Evolutionary conservation across 2,113 vertebrate genomes (phyloP).

Genomic region (Procapra przewalskii): DNA sequence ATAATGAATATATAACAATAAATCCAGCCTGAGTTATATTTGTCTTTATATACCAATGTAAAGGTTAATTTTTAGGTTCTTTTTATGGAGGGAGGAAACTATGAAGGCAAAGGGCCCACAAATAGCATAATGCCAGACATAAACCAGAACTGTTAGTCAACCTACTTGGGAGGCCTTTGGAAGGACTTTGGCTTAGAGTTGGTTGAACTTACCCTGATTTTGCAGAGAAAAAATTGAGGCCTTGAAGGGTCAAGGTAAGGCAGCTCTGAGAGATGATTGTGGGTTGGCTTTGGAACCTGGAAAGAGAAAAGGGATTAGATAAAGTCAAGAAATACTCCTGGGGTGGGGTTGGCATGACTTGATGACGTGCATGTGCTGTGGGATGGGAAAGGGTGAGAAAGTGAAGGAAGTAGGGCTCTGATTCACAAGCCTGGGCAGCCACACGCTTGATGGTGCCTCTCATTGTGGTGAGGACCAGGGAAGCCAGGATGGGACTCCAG

Average conservation of each 20-base stretch:
- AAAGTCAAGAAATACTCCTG: not conserved
- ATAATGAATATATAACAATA: not conserved
- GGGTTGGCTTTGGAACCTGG: not conserved
- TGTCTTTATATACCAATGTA: not conserved
- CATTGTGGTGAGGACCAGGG: not conserved
- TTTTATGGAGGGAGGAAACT: not conserved
- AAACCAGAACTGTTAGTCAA: no score
- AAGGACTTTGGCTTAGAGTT: not conserved
- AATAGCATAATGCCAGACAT: not conserved
- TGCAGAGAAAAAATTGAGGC: not conserved
- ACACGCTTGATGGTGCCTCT: not conserved
- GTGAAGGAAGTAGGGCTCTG: not conserved
- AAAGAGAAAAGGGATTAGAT: not conserved
- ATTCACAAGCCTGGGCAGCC: not conserved
- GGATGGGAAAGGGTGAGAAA: not conserved
- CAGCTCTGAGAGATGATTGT: not conserved
- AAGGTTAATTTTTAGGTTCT: not conserved
- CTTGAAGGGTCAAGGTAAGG: not conserved
- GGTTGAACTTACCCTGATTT: not conserved
- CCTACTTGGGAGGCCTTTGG: not conserved
- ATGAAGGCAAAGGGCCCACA: not conserved
- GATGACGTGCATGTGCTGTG: accelerated
- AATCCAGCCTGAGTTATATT: not conserved
- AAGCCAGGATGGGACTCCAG: not conserved
- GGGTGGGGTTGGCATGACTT: not conserved